A percentile compares a stretch with the other conserved stretches of the same genome.
Evolutionary conservation across 64 coral and sea anemone genomes (phyloP).

Genomic region (Anthopleura sola): DNA sequence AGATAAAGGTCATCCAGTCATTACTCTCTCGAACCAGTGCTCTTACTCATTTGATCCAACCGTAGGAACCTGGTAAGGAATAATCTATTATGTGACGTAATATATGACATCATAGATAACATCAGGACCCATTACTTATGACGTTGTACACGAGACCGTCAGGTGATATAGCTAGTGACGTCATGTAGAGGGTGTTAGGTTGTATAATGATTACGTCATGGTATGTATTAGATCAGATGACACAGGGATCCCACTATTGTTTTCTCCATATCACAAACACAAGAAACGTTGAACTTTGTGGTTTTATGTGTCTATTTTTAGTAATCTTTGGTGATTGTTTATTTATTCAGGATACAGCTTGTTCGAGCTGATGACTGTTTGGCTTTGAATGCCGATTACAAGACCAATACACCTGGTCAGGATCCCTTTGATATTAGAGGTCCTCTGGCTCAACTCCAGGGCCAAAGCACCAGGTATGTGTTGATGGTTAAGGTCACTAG

Average conservation of each 20-base stretch:
- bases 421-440: constrained; percentile 75
- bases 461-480: constrained; percentile 80
- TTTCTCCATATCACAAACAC: background rate
- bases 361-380: constrained; percentile 78
- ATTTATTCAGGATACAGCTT: constrained; percentile 73
- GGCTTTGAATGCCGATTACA: constrained; percentile 78
- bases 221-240: too few relatives aligned
- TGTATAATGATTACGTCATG: too few relatives aligned
- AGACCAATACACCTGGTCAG: constrained; percentile 49
- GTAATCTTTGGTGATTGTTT: background rate
- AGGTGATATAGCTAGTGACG: too few relatives aligned
- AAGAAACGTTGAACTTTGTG: too few relatives aligned
- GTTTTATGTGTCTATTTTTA: background rate
- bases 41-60: constrained; percentile 75
- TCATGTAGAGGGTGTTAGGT: too few relatives aligned
- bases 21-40: constrained; percentile 89
- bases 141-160: too few relatives aligned
- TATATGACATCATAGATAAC: too few relatives aligned
- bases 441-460: constrained; percentile 77
- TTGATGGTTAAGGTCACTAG: background rate
- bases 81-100: background rate
- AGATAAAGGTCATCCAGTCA: constrained; percentile 82
- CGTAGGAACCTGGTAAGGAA: constrained; percentile 76
- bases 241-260: background rate
- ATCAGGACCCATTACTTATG: too few relatives aligned